Evolutionary conservation across 1,140 invertebrate species (phyloP), one percentile per base, ranked within the genome.

Genomic region (Zaprionus camerounensis): DNA sequence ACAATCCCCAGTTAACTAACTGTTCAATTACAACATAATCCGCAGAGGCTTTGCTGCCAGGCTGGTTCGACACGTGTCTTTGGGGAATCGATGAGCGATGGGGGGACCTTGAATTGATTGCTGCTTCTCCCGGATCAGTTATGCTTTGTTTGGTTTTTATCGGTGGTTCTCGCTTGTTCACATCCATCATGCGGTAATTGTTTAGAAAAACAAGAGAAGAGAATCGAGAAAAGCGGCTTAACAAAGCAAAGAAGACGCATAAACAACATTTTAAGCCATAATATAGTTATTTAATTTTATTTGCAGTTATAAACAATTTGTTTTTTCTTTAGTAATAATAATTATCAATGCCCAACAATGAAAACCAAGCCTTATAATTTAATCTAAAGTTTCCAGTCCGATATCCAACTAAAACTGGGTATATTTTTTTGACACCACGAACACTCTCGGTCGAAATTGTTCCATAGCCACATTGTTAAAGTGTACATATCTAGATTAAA

Each of bases 301-400:
- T 76, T 71, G 56, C 69, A 71, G 24, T 80, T 82, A 80, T 22
- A 85, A 85, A 85, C 74, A 79, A 57, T 79, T 67, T 63, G 66
- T 56, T 64, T 67, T 41, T 34, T 44, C 34, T 22, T 57, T 67
- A 46, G 81, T 81, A 75, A 58, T 71, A 75, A 58, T 71, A 64
- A 36, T 75, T 28, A 71, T 82, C 56, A 77, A 82, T 87, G 80
- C 76, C 82, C 83, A 86, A 86, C 82, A 86, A 86, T 86, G 38
- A 71, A 73, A 87, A 87, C 83, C 80, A 81, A 85, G 75, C 83
- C 80, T 64, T 76, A 76, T 71, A 71, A 71, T 56, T 66, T 68
- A 73, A 57, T 78, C 76, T 87, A 82, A 82, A 76, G 51, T 72
- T 76, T 69, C 81, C 80, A 82, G 80, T 83, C 59, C 77, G 70